Evolutionary conservation across 2,797 vertebrate genomes (phyloP), one percentile per base, ranked within the genome.

Genomic region (Threskiornis aethiopicus): DNA sequence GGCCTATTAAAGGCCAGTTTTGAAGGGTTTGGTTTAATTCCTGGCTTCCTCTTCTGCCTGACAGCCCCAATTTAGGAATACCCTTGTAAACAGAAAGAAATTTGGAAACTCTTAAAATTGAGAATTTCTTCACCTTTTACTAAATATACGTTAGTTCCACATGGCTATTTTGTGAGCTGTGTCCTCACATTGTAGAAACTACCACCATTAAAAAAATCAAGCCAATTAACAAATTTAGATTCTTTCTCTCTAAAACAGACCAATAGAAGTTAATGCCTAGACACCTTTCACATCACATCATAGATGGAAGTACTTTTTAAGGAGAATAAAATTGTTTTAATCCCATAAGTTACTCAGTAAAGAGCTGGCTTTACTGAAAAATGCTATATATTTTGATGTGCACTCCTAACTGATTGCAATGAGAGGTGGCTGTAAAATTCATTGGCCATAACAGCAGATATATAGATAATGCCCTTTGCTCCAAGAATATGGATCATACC

Each of bases 361-460:
- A 89, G 84, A 88, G 51, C 46, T 84, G 39, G 35, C 44, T 96
- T 95, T 95, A 78, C 94, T 96, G 82, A 96, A 91, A 97, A 92
- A 90, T 21, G 84, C 84, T 77, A 92, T 95, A 90, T 82, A 94
- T 97, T 96, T 83, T 64, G 54, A 84, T 82, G 82, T 59, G 79
- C 25, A 14, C 73, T 92, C 76, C 73, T 91, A 79, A 91, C 35
- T 67, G 72, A 90, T 25, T 84, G 93, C 84, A 84, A 62, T 86
- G 79, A 92, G 55, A 92, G 62, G 37, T 69, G 79, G 55, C 79
- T 88, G 37, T 93, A 95, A 96, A 96, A 97, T 94, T 87, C 49
- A 93, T 88, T 70, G 41, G 77, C 88, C 79, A 5, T 77, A 91
- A 89, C 21, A 25, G 75, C 39, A 94, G 93, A 97, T 91, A 82